Evolutionary conservation across 1,140 invertebrate species (phyloP).

Genomic region (Euura saliciscinereae): DNA sequence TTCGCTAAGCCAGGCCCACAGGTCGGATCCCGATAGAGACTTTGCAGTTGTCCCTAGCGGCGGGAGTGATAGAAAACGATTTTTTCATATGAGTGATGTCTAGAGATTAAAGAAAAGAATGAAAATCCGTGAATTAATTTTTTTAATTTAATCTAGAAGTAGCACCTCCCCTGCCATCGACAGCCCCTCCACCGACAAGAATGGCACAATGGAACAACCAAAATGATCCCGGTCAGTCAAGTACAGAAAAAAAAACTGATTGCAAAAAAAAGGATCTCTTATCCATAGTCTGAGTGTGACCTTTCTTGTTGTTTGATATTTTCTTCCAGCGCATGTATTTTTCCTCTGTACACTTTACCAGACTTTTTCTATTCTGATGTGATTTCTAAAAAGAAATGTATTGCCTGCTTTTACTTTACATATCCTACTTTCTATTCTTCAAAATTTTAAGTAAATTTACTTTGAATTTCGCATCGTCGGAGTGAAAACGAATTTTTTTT

Average conservation of each 20-base stretch:
- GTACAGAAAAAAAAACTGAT: neutral
- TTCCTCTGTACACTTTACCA: neutral
- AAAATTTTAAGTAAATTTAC: no score
- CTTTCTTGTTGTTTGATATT: neutral
- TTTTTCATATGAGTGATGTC: no score
- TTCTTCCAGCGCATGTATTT: neutral
- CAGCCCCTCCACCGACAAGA: constrained; percentile 53
- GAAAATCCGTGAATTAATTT: neutral
- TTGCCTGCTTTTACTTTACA: no score
- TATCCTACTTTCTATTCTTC: no score
- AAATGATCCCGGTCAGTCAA: constrained; percentile 53
- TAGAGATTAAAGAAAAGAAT: neutral
- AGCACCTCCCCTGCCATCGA: constrained; percentile 56
- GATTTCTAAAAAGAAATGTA: no score
- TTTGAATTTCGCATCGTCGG: no score
- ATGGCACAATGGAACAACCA: constrained; percentile 50
- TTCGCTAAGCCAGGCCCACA: no score
- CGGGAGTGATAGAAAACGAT: no score
- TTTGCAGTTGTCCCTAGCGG: no score
- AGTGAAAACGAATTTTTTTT: no score
- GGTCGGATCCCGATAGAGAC: no score
- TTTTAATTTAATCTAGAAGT: constrained; percentile 43
- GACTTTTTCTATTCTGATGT: neutral
- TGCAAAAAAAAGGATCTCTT: neutral
- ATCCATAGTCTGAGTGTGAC: neutral